Percentiles rank a stretch among this genome's conserved stretches.
phyloP scores from a whole-genome alignment of 2,113 vertebrate species.

The pig (Sus scrofa) region DNA sequence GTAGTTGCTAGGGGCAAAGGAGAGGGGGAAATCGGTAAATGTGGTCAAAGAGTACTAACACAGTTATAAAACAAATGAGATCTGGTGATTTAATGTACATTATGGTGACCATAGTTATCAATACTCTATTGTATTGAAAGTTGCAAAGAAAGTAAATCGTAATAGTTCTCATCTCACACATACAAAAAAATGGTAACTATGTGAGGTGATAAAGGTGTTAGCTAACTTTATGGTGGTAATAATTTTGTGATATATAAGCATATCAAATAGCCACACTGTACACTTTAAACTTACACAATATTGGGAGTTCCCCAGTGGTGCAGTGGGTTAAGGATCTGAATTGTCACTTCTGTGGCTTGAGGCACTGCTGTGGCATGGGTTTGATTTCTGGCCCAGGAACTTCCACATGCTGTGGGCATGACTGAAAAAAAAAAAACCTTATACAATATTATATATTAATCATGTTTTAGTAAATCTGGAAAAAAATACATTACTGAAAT shows the following conservation, averaged over 20 bases:
- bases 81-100: not conserved
- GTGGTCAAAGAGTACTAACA: not conserved
- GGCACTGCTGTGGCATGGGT: no score
- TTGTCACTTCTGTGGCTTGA: no score
- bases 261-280: not conserved
- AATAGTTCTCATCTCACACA: not conserved
- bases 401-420: no score
- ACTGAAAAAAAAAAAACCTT: not conserved
- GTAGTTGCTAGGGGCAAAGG: not conserved
- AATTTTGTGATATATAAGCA: not conserved
- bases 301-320: no score
- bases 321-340: no score
- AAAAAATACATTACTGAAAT: not conserved
- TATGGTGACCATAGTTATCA: not conserved
- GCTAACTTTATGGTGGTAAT: not conserved
- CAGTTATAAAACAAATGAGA: not conserved
- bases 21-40: not conserved
- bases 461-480: not conserved
- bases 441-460: not conserved
- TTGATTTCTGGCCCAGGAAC: no score
- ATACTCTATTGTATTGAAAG: not conserved
- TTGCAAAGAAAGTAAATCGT: not conserved
- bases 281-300: not conserved
- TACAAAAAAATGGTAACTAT: not conserved
- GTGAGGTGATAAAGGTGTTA: not conserved